Base-by-base conservation (phyloP, 2,797 vertebrate genomes). In the Nasua narica region DNA sequence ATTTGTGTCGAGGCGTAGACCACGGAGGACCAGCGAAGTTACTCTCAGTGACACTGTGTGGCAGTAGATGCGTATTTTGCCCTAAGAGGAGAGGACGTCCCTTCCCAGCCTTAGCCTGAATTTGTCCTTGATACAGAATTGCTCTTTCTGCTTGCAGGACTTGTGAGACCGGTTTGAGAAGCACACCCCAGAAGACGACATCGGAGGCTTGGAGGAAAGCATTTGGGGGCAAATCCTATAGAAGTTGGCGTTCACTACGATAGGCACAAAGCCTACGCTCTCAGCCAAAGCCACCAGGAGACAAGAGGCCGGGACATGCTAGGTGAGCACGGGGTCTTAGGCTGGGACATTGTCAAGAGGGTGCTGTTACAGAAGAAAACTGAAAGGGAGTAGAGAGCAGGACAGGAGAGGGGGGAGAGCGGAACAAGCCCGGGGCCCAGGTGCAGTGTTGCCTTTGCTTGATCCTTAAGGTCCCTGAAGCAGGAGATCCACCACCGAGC, bases 331-430 rank as follows among this genome's bases (percentile, higher is more conserved):
- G 19, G 58, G 2, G 23, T 18, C 50, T 10, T 2, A 35, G n/a
- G 29, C 2, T 18, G 27, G 0, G 0, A 74, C 50, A 43, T 21
- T 58, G 16, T 35, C 5, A 1, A 9, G 76, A 32, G 23, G 23
- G 10, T 37, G 35, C 50, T 54, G 7, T 54, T 18, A 23, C 5
- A 15, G 74, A 56, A 70, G 19, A 43, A 43, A 52, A 18, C 6
- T 35, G 27, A 7, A 58, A n/a, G 25, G 19, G 23, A 40, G 43
- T 14, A 40, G 21, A 78, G 72, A 29, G 3, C 76, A 56, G 7
- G 46, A 25, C 1, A 46, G 50, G 62, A 60, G 58, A n/a, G 69
- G 19, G 23, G 8, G 7, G 13, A 14, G 46, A 11, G 13, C 25
- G 11, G 35, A 25, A 25, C 52, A 0, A 48, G 19, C 72, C 43